These are phyloP conservation scores for Ommatoiulus sabulosus DNA, from an alignment of 2,888 invertebrate species.

Conservation along the genomic window DNA sequence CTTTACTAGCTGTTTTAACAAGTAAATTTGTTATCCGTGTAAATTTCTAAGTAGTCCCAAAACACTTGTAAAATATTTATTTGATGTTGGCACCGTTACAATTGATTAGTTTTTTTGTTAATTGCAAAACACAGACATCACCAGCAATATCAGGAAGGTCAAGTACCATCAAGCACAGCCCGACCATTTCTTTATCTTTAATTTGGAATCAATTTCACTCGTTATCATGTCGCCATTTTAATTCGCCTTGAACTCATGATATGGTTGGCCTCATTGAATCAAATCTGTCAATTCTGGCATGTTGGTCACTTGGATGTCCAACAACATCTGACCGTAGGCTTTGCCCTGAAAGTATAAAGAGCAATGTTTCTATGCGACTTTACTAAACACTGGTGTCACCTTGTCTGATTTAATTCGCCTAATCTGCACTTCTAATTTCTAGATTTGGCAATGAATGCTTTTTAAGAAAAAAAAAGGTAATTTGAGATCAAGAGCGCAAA, in stretches of 20 bases:
- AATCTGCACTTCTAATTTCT: no score
- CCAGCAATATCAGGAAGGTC: background rate
- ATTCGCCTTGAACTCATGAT: background rate
- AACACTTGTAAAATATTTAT: background rate
- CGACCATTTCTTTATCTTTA: background rate
- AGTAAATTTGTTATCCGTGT: no score
- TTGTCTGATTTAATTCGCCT: no score
- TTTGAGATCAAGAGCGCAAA: no score
- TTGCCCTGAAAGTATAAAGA: conserved; percentile 66
- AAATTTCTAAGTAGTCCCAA: background rate
- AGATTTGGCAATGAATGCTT: no score
- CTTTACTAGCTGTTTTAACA: no score
- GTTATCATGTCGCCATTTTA: background rate
- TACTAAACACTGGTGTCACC: background rate
- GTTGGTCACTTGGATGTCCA: conserved; percentile 65
- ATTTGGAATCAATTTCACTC: background rate
- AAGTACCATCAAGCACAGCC: background rate
- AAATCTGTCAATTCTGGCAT: conserved; percentile 37
- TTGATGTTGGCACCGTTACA: background rate
- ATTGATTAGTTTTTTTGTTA: background rate
- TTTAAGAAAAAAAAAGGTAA: no score
- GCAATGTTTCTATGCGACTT: background rate
- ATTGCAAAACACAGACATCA: background rate
- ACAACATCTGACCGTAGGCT: conserved; percentile 69
- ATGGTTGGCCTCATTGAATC: background rate